Percentiles rank a stretch among this genome's conserved stretches.
These are phyloP conservation scores for Cephalopholis sonnerati DNA, from an alignment of 2,113 vertebrate genomes.

Conservation along the genomic window DNA sequence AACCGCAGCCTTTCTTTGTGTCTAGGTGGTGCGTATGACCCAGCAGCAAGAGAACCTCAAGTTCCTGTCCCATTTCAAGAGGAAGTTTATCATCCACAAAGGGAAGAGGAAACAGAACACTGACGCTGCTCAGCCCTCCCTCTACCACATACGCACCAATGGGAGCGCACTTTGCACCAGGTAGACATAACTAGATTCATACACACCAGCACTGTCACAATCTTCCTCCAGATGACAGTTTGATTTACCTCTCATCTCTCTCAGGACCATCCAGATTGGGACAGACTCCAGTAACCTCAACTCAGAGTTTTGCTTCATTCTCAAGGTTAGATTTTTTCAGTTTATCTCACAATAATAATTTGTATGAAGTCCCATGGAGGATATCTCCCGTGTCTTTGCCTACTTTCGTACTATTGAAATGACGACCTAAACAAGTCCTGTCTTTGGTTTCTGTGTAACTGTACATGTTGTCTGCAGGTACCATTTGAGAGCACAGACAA, in stretches of 20 bases:
- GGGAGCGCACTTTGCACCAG: constrained; percentile 97
- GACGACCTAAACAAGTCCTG: neutral
- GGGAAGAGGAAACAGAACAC: constrained; percentile 91
- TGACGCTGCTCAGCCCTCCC: constrained; percentile 90
- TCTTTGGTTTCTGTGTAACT: neutral
- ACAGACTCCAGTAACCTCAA: constrained; percentile 95
- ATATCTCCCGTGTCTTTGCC: too few relatives aligned
- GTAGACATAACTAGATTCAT: constrained; percentile 67
- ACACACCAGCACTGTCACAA: neutral
- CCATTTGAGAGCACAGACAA: constrained; percentile 99
- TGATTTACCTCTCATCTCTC: neutral
- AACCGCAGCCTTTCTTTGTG: neutral
- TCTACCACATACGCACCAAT: constrained; percentile 97
- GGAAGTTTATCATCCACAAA: constrained; percentile 97
- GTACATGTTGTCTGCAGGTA: constrained; percentile 83
- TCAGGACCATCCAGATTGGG: constrained; percentile 95
- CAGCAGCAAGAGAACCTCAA: constrained; percentile 99
- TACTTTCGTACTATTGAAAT: neutral
- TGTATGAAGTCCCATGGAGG: neutral
- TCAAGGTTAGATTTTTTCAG: constrained; percentile 87
- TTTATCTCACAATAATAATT: neutral
- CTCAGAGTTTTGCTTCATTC: constrained; percentile 97
- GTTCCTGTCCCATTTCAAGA: constrained; percentile 98
- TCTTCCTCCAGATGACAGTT: neutral
- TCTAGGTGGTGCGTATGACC: constrained; percentile 96